Percentiles rank a stretch among this genome's conserved stretches.
phyloP scores from a whole-genome alignment of 2,113 vertebrate genomes.

The Boulengeromyrus knoepffleri region DNA sequence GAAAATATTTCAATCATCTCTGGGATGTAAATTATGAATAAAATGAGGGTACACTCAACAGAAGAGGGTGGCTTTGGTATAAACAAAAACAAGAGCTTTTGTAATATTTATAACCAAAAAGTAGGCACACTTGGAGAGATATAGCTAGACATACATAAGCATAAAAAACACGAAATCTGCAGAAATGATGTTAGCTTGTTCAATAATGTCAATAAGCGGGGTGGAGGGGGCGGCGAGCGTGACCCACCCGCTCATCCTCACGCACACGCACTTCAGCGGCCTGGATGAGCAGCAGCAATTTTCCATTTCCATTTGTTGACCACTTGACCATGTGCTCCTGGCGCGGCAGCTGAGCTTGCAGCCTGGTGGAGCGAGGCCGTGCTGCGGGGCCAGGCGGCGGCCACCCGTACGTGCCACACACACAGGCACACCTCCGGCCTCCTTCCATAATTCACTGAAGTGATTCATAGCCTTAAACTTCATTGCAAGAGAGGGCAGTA shows the following conservation, averaged over 20 bases:
- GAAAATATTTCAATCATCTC: neutral
- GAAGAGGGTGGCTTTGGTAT: neutral
- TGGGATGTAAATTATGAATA: neutral
- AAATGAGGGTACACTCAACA: neutral
- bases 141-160: neutral
- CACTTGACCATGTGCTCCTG: slow-evolving; percentile 67
- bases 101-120: neutral
- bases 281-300: slow-evolving; percentile 64
- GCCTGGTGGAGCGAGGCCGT: slow-evolving; percentile 28
- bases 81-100: slow-evolving; percentile 3
- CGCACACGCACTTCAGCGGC: slow-evolving; percentile 52
- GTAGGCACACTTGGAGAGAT: neutral
- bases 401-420: neutral
- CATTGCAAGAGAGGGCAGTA: neutral
- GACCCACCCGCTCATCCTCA: slow-evolving; percentile 47
- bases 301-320: slow-evolving; percentile 71
- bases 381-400: slow-evolving; percentile 9
- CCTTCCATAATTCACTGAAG: neutral
- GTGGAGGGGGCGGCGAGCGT: slow-evolving; percentile 50
- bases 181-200: slow-evolving; percentile 29
- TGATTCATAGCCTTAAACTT: slow-evolving; percentile 1
- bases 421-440: slow-evolving; percentile 4
- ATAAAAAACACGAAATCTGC: slow-evolving; percentile 7
- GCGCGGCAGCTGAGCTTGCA: slow-evolving; percentile 47
- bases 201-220: slow-evolving; percentile 54